Evolutionary conservation across 1,140 invertebrate genomes (phyloP).

Genomic region (Lepidurus arcticus): DNA sequence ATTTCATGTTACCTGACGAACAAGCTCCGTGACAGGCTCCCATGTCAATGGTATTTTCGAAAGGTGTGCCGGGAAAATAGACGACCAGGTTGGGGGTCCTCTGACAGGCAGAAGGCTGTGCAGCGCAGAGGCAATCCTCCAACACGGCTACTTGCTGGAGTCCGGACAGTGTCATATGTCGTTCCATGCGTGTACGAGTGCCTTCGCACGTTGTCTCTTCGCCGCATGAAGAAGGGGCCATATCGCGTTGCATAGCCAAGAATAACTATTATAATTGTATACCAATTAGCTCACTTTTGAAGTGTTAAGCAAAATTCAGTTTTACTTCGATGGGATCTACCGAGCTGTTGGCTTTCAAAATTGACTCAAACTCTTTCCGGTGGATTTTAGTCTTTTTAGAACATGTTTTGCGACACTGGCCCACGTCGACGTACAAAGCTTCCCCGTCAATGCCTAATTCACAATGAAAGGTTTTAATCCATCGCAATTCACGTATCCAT

Average conservation of each 20-base stretch:
- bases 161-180: constrained; percentile 48
- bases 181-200: constrained; percentile 44
- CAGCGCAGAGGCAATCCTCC: constrained; percentile 48
- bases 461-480: neutral
- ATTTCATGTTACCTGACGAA: constrained; percentile 39
- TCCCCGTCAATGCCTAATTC: constrained; percentile 33
- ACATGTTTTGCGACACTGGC: constrained; percentile 33
- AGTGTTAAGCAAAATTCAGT: neutral
- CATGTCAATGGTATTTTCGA: constrained; percentile 48
- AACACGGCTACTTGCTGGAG: constrained; percentile 45
- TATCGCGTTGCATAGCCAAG: constrained; percentile 32
- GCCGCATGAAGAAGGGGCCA: constrained; percentile 42
- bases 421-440: constrained; percentile 32
- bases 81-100: constrained; percentile 44
- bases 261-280: constrained; percentile 26
- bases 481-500: neutral
- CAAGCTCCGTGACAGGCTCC: constrained; percentile 49
- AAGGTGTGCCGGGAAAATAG: constrained; percentile 48
- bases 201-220: constrained; percentile 44
- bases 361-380: constrained; percentile 33
- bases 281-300: neutral
- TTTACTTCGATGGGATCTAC: constrained; percentile 35
- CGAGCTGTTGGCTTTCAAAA: constrained; percentile 31
- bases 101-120: constrained; percentile 41
- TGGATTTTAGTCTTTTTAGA: constrained; percentile 33